A percentile compares a stretch with the other conserved stretches of the same genome.
Evolutionary conservation across 2,113 vertebrate genomes (phyloP).

Genomic region (Trinectes maculatus): DNA sequence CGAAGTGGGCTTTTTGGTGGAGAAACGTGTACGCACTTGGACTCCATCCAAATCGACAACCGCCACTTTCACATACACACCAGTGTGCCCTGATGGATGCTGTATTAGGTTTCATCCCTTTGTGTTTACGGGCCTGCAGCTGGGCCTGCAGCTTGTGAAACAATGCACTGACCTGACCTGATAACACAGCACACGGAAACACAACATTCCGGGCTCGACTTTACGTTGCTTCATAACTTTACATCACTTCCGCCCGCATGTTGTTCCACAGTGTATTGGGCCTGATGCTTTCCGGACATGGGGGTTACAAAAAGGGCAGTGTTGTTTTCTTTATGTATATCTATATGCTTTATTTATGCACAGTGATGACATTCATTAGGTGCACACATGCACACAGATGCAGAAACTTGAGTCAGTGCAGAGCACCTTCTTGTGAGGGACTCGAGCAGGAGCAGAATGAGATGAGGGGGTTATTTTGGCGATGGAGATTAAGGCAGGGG

Average conservation of each 20-base stretch:
- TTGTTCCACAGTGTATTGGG: constrained; percentile 9
- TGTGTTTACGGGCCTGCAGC: constrained; percentile 60
- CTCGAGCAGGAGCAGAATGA: constrained; percentile 91
- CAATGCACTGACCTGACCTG: constrained; percentile 34
- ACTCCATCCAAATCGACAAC: constrained; percentile 14
- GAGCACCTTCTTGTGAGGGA: constrained; percentile 86
- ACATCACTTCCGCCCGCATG: constrained; percentile 26
- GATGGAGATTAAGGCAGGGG: constrained; percentile 89
- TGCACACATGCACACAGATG: no score
- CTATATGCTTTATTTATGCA: constrained; percentile 30
- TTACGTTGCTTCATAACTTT: constrained; percentile 36
- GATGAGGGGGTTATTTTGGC: constrained; percentile 97
- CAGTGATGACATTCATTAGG: constrained; percentile 16
- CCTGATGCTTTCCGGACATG: constrained; percentile 22
- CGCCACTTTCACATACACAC: constrained; percentile 13
- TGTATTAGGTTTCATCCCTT: constrained; percentile 56
- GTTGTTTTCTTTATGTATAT: neutral
- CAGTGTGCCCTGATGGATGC: constrained; percentile 38
- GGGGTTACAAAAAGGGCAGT: neutral
- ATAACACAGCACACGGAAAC: constrained; percentile 18
- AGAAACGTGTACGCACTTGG: constrained; percentile 4
- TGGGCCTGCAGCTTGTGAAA: constrained; percentile 33
- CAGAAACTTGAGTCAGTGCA: constrained; percentile 89
- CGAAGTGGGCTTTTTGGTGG: neutral
- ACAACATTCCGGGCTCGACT: neutral